Base-by-base conservation (phyloP, 2,888 invertebrate species). In the Drosophila longiperda region DNA sequence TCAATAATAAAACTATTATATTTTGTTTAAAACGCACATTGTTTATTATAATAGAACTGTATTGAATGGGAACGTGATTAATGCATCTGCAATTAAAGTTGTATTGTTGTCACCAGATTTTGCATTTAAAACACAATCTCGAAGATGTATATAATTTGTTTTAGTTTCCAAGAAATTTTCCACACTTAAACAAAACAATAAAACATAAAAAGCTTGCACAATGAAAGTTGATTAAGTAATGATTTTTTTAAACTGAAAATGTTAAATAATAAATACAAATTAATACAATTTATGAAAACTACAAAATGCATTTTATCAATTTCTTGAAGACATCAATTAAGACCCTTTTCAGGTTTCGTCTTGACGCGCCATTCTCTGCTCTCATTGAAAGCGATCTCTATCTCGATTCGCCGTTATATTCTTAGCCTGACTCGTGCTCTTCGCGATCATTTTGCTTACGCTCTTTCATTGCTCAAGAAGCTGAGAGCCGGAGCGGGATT, bases 21-120 rank as follows among this genome's bases (percentile, higher is more conserved):
- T 42, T 69, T 79, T 68, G 67, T 64, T 75, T 75, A 58, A 60
- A 75, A 57, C 62, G 67, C 78, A 79, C 63, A 68, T 66, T 54
- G 38, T 48, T 61, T 34, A 64, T 49, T 12, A 32, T 60, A 38
- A 53, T 20, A 2, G 11, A 36, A 40, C 32, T 61, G 29, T 23
- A n/a, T 33, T 20, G 59, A 11, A 26, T 40, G 8, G 9, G 55
- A 60, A 17, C 50, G 49, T 17, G 36, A 63, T 29, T 52, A 62
- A 17, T 72, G 68, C 50, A 67, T 75, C 59, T 48, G 29, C 54
- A 73, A 69, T 73, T 70, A n/a, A 50, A 34, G 53, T 34, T 58
- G 68, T 58, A 48, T 61, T 54, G 66, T 67, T 69, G 67, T 61
- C 67, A 54, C 81, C 73, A 63, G 83, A 71, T 73, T 74, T 71